Evolutionary conservation across 1,140 invertebrate genomes (phyloP), one percentile per base, ranked within the genome.

Genomic region (Leptopilina clavipes): DNA sequence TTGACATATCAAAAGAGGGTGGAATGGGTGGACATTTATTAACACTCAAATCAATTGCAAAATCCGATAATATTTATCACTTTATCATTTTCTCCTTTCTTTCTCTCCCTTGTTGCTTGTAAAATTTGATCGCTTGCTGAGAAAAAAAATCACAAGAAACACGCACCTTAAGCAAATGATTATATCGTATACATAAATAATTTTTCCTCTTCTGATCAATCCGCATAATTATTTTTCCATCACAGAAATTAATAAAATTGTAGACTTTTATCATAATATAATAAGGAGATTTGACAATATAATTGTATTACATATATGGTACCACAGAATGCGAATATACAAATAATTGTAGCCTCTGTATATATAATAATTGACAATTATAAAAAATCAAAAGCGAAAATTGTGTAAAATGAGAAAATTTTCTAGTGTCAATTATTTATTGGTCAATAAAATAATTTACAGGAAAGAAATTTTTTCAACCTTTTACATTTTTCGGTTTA

Each of bases 1-100:
- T 52, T 52, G 48, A 52, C n/a, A n/a, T 52, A 52, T 12, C 9
- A 48, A 48, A 48, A 52, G n/a, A n/a, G n/a, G n/a, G n/a, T n/a
- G n/a, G n/a, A n/a, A n/a, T n/a, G n/a, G n/a, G n/a, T n/a, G n/a
- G n/a, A n/a, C n/a, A n/a, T n/a, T 52, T 52, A 52, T 52, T 17
- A 52, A 52, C n/a, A 6, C 44, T 17, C 3, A n/a, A n/a, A n/a
- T n/a, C n/a, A n/a, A 52, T 52, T 52, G 6, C 48, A n/a, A 17
- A 17, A 17, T 1, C 48, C n/a, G n/a, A n/a, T 12, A 6, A 48
- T 12, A 48, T n/a, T 12, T 14, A 14, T 14, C 14, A 31, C 25
- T 31, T 48, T 48, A 48, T n/a, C n/a, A 1, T 48, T 48, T 48
- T 48, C 43, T 48, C 3, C 14, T 12, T 48, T 48, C 45, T 48